Base-by-base conservation (phyloP, 2,797 vertebrate species). In the Ibycter americanus region DNA sequence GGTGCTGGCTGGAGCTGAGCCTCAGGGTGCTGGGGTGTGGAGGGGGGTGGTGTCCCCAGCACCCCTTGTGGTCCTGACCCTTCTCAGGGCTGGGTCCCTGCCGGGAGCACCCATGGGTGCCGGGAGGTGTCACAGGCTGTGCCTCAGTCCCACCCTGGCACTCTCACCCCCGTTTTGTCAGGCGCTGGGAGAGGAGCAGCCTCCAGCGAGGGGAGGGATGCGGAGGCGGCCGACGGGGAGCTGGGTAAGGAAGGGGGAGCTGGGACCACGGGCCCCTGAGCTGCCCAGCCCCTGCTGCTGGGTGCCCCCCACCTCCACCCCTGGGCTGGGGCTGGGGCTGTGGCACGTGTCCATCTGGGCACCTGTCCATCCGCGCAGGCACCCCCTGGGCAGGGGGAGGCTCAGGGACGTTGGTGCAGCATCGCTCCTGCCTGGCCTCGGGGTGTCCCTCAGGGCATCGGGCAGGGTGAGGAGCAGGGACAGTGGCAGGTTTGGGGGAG, bases 171-270 rank as follows among this genome's bases (percentile, higher is more conserved):
- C 0, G 0, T 38, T 83, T 71, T 77, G 8, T 20, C 79, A 94
- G 78, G 49, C 56, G 82, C 87, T 17, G 3, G 46, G 52, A 34
- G n/a, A 29, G 22, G 15, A 13, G 44, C 49, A 25, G 52, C 40
- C 9, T 59, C 59, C 0, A 29, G 47, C 0, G n/a, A 95, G n/a
- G 87, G 7, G 1, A 34, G 52, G 3, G 72, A 80, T 0, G 3
- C 3, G 2, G 97, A 96, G 38, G 56, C 21, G 5, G 86, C 70
- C 0, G 85, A 97, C 0, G 44, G 91, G 36, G 97, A 97, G 27
- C 62, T 54, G 9, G 97, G 97, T 98, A 88, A 97, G 96, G 38
- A 87, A 18, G 7, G 31, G 46, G 11, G 32, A 66, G 16, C 20
- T 47, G 77, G 27, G 56, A 76, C 32, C 44, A 38, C 73, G 25